Evolutionary conservation across 1,140 invertebrate genomes (phyloP).

Genomic region (Drosophila sproati): DNA sequence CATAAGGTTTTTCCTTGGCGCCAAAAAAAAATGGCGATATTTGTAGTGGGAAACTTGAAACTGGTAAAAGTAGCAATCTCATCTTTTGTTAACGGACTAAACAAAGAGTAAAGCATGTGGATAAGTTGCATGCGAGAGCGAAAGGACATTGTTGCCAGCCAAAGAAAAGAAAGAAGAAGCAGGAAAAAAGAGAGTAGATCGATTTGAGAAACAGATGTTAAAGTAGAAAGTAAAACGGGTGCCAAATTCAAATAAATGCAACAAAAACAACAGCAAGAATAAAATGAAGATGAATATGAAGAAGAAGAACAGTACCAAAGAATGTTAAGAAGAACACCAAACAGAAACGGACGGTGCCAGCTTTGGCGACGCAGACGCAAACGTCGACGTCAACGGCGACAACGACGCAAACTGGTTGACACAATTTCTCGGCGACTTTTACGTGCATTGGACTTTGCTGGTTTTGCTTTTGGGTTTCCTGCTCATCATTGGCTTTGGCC

Average conservation of each 20-base stretch:
- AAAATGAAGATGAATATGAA: neutral
- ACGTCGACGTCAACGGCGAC: neutral
- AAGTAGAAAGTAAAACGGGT: constrained; percentile 70
- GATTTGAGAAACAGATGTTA: constrained; percentile 9
- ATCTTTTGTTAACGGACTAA: too few relatives aligned
- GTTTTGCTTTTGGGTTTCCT: constrained; percentile 47
- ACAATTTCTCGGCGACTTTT: constrained; percentile 78
- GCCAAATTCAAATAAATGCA: constrained; percentile 70
- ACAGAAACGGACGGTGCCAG: constrained; percentile 12
- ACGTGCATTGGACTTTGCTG: constrained; percentile 62
- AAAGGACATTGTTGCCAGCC: neutral
- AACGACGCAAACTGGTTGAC: constrained; percentile 70
- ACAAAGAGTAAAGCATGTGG: too few relatives aligned
- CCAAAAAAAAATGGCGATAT: too few relatives aligned
- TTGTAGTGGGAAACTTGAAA: too few relatives aligned
- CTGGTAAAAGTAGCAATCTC: too few relatives aligned
- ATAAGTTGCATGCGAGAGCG: neutral
- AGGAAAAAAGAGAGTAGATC: neutral
- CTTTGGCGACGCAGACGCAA: neutral
- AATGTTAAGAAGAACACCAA: constrained; percentile 42
- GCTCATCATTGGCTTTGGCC: constrained; percentile 22
- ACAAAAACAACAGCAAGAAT: neutral
- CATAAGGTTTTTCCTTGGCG: too few relatives aligned
- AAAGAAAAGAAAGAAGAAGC: neutral
- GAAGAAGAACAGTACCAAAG: constrained; percentile 16